Evolutionary conservation across 1,140 invertebrate genomes (phyloP), one percentile per base, ranked within the genome.

Genomic region (Drosophila pseudoananassae): DNA sequence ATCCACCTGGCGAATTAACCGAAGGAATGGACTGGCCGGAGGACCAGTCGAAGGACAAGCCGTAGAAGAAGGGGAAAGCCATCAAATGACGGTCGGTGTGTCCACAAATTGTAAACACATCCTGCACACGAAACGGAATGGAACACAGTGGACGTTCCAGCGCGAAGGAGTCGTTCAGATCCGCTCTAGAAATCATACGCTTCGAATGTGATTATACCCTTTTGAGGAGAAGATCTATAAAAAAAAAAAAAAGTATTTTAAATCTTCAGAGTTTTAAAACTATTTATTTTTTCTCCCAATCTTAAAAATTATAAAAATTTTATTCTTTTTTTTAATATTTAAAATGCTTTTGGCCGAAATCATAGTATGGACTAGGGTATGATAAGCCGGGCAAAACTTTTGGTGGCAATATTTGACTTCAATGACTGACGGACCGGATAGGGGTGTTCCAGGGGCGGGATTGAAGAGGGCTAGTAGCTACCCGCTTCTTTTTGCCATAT

Each of bases 31-130:
- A 43, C 14, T 6, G 40, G 5, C 5, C 14, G 9, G 40, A 15
- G n/a, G 14, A 4, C 33, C 61, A 84, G 69, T 87, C 77, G 82
- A 77, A 70, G 58, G 27, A 33, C 7, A n/a, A 17, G 43, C 7
- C 23, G 33, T 29, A 20, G 31, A 40, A 40, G 47, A 33, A 40
- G 50, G 76, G 60, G 61, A 52, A 51, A 63, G 56, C 72, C 73
- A 73, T 84, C 81, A 84, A 85, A 88, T 78, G 83, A 82, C 83
- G 83, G 83, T 78, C 83, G 82, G 78, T 83, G 78, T 87, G 83
- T 87, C 83, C 83, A 88, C 83, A 87, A 87, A 87, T 87, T 87
- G 83, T 85, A 83, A 88, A 88, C 83, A 88, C 68, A 88, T 88
- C 83, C 83, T 88, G 83, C 83, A 88, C 83, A 88, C 83, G 84